phyloP scores from a whole-genome alignment of 2,888 invertebrate species.

The Sarcophaga caerulescens region DNA sequence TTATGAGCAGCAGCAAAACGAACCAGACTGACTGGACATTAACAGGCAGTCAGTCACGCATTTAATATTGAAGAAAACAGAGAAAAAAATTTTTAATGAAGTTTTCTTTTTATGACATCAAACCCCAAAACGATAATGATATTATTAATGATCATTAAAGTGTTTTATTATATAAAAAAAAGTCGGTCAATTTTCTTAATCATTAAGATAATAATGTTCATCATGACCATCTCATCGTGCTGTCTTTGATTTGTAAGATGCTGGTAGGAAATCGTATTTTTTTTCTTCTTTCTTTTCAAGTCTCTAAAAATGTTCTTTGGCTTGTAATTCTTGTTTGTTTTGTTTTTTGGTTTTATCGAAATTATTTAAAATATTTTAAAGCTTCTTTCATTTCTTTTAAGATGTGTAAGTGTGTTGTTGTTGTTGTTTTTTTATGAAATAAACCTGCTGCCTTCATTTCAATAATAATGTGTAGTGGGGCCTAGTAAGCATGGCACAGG shows the following conservation, averaged over 20 bases:
- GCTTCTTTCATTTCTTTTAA: neutral
- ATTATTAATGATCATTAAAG: neutral
- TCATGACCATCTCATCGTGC: neutral
- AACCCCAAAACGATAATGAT: neutral
- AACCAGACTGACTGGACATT: neutral
- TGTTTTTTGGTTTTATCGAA: neutral
- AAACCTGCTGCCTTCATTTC: neutral
- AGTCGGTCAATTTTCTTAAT: slow-evolving; percentile 50
- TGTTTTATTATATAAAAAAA: slow-evolving; percentile 30
- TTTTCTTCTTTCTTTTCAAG: too few relatives aligned
- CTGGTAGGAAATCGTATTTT: neutral
- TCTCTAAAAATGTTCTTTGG: neutral
- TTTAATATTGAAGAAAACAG: neutral
- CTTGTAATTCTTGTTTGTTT: neutral
- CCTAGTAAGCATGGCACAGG: neutral
- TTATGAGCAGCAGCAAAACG: neutral
- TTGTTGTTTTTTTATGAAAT: neutral
- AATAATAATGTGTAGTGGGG: neutral
- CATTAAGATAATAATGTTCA: neutral
- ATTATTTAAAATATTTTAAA: neutral
- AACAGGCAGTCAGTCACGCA: neutral
- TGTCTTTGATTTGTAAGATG: neutral
- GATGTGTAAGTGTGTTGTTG: neutral
- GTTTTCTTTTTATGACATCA: neutral
- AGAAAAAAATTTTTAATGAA: neutral